Evolutionary conservation across 2,797 vertebrate genomes (phyloP).

Genomic region (Acanthopagrus latus): DNA sequence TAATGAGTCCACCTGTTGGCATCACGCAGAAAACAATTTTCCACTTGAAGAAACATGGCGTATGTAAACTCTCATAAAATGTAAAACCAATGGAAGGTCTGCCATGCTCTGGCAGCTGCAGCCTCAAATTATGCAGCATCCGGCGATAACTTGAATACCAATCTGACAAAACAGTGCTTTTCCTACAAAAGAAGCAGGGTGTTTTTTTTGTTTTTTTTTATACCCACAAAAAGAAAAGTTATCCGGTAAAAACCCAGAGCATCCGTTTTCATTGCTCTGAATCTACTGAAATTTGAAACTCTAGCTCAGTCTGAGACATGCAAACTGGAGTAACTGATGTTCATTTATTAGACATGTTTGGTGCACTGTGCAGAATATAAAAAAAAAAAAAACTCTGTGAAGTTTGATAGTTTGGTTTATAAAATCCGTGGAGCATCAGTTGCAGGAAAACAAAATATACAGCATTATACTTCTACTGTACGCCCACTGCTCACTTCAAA

Average conservation of each 20-base stretch:
- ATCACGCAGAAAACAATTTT: constrained; percentile 82
- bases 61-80: constrained; percentile 78
- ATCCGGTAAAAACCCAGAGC: constrained; percentile 27
- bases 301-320: constrained; percentile 38
- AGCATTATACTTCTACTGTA: constrained; percentile 53
- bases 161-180: constrained; percentile 63
- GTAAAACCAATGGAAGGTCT: constrained; percentile 75
- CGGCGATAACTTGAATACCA: constrained; percentile 66
- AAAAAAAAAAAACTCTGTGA: constrained; percentile 55
- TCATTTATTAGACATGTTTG: constrained; percentile 60
- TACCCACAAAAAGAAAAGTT: constrained; percentile 43
- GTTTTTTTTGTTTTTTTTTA: not conserved
- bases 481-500: constrained; percentile 77
- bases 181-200: constrained; percentile 29
- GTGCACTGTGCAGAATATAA: constrained; percentile 50
- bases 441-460: constrained; percentile 58
- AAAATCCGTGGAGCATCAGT: constrained; percentile 45
- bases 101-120: constrained; percentile 75
- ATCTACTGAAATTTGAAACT: constrained; percentile 47
- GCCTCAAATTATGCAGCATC: constrained; percentile 77
- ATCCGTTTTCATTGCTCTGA: constrained; percentile 28
- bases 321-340: constrained; percentile 45
- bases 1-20: constrained; percentile 83
- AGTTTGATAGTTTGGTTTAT: constrained; percentile 58
- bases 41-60: constrained; percentile 78